These are phyloP conservation scores for Cheilosia impressa DNA, from an alignment of 2,888 invertebrate species.

Conservation along the genomic window DNA sequence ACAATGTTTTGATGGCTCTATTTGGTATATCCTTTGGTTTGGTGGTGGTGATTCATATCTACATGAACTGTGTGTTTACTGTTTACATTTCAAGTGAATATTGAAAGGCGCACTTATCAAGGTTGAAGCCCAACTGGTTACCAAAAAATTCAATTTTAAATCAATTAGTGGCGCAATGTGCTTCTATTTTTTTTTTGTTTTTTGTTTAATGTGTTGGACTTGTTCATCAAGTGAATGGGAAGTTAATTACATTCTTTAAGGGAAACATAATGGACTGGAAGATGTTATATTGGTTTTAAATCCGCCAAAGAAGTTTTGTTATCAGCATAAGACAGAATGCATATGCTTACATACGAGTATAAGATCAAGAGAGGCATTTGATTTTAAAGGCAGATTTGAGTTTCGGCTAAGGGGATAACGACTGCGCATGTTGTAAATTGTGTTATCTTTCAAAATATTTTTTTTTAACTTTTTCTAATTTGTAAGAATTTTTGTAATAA, in stretches of 20 bases:
- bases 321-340: too few species aligned
- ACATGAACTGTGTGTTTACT: neutral
- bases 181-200: neutral
- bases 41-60: neutral
- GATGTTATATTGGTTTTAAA: too few species aligned
- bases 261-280: too few species aligned
- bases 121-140: neutral
- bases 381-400: too few species aligned
- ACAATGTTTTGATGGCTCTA: constrained; percentile 51
- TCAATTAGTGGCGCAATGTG: constrained; percentile 17
- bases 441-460: too few species aligned
- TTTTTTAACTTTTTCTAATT: too few species aligned
- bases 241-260: neutral
- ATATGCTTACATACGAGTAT: too few species aligned
- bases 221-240: neutral
- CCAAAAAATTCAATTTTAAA: neutral
- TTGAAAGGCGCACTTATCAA: constrained; percentile 1
- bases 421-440: too few species aligned
- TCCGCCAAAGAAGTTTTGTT: too few species aligned
- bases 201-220: neutral
- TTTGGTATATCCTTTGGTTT: constrained; percentile 30
- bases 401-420: too few species aligned
- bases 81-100: constrained; percentile 12
- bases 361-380: too few species aligned
- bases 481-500: too few species aligned